phyloP scores from a whole-genome alignment of 2,888 invertebrate species.

The Coleophora deauratella region DNA sequence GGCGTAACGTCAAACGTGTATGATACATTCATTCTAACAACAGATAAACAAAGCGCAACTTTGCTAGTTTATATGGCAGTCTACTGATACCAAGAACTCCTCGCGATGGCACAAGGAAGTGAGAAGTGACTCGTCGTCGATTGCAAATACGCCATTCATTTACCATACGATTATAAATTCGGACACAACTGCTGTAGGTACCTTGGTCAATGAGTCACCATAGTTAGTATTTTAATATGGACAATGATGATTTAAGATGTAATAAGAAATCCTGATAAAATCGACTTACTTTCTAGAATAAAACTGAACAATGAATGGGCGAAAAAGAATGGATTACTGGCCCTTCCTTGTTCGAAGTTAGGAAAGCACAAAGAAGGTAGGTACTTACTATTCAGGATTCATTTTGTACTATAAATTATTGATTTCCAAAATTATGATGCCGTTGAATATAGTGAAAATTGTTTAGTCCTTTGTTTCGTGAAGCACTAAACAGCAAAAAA shows the following conservation, averaged over 20 bases:
- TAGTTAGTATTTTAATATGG: background rate
- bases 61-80: background rate
- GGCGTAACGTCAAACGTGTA: constrained; percentile 43
- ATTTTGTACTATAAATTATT: constrained; percentile 71
- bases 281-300: background rate
- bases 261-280: background rate
- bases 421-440: constrained; percentile 45
- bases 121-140: constrained; percentile 25
- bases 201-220: constrained; percentile 64
- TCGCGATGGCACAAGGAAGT: constrained; percentile 28
- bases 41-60: constrained; percentile 17
- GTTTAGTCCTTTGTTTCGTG: constrained; percentile 55
- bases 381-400: constrained; percentile 91
- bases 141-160: constrained; percentile 52
- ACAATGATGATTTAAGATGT: no score
- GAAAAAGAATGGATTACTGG: constrained; percentile 47
- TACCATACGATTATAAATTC: constrained; percentile 46
- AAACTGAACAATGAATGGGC: constrained; percentile 46
- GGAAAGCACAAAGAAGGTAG: constrained; percentile 29
- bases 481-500: constrained; percentile 62
- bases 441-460: constrained; percentile 42
- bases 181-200: constrained; percentile 39
- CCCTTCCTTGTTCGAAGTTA: constrained; percentile 53
- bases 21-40: constrained; percentile 25
- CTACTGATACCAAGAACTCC: constrained; percentile 1